Percentiles rank a stretch among this genome's conserved stretches.
Evolutionary conservation across 2,113 vertebrate species (phyloP).

Genomic region (Pollachius pollachius): DNA sequence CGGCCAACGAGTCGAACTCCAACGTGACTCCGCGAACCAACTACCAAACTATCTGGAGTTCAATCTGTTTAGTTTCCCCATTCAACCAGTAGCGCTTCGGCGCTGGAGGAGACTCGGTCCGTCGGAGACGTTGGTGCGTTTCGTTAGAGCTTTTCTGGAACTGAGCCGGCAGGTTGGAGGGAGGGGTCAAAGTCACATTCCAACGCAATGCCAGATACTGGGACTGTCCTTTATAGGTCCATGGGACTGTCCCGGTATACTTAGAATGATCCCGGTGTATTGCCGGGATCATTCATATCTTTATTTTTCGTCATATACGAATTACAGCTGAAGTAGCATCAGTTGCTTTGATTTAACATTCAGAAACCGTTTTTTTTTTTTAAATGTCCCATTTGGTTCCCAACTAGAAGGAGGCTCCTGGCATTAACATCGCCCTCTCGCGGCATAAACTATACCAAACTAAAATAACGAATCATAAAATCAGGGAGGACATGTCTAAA

Average conservation of each 20-base stretch:
- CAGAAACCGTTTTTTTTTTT: too few relatives aligned
- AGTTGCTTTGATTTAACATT: too few relatives aligned
- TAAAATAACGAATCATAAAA: neutral
- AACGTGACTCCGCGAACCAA: neutral
- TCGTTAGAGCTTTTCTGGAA: neutral
- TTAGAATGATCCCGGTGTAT: too few relatives aligned
- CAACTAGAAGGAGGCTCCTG: too few relatives aligned
- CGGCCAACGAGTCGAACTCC: neutral
- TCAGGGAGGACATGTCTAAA: neutral
- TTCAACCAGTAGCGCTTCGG: too few relatives aligned
- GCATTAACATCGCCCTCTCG: constrained; percentile 17
- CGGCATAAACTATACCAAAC: neutral
- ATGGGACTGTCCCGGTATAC: neutral
- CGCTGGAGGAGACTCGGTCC: too few relatives aligned
- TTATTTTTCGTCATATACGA: too few relatives aligned
- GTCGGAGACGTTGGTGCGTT: neutral
- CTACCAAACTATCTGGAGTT: neutral
- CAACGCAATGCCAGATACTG: neutral
- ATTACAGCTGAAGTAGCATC: too few relatives aligned
- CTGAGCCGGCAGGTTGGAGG: neutral
- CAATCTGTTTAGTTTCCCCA: neutral
- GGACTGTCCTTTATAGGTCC: neutral
- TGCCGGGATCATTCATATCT: too few relatives aligned
- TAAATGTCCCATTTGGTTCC: too few relatives aligned
- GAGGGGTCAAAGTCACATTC: constrained; percentile 6